phyloP scores from a whole-genome alignment of 2,888 invertebrate species.

The Scrobipalpa costella region DNA sequence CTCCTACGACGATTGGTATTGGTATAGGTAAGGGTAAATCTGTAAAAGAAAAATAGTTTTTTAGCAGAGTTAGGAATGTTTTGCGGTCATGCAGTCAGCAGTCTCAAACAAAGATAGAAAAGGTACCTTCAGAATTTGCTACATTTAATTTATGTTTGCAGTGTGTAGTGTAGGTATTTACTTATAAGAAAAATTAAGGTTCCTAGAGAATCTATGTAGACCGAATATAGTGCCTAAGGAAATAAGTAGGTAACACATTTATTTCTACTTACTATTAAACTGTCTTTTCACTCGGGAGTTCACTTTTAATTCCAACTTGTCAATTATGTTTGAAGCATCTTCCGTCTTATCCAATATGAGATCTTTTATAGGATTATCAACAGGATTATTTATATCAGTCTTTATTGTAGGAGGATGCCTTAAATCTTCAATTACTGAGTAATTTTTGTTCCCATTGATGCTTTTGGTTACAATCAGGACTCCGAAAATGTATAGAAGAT shows the following conservation, averaged over 20 bases:
- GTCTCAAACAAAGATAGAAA: no score
- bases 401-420: neutral
- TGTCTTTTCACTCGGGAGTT: slow-evolving; percentile 50
- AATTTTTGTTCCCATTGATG: neutral
- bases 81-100: no score
- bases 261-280: slow-evolving; percentile 33
- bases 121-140: no score
- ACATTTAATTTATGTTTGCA: no score
- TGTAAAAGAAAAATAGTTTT: slow-evolving; percentile 2
- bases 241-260: no score
- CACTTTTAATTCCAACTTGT: neutral
- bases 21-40: slow-evolving; percentile 29
- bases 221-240: no score
- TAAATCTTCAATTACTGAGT: slow-evolving; percentile 10
- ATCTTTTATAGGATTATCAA: neutral
- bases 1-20: slow-evolving; percentile 46
- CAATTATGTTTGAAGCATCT: neutral
- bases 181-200: no score
- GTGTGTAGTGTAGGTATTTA: no score
- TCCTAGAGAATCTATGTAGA: no score
- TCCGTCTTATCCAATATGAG: neutral
- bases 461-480: neutral
- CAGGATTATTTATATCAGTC: neutral
- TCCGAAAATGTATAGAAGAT: neutral
- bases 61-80: no score